Conservation (phyloP, 53 echinoderm and acorn worm genomes). For the Echinarachnius parma region DNA sequence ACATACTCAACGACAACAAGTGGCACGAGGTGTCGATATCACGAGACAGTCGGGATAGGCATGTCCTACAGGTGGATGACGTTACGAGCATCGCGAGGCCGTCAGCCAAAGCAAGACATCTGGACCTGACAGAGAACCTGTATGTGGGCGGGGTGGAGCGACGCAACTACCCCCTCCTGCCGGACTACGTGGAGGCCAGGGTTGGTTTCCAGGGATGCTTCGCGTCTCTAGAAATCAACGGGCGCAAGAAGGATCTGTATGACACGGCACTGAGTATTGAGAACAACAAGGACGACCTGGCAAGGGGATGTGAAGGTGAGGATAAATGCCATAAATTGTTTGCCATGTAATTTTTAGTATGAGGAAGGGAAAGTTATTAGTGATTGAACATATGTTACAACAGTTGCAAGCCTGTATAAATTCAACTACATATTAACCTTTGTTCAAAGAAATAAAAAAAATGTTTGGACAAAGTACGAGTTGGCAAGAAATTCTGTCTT, state of each 20-base stretch:
- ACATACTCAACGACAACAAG: slow-evolving; percentile 80
- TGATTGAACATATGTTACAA: too few relatives aligned
- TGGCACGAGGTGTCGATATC: slow-evolving; percentile 97
- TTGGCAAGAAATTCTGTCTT: too few relatives aligned
- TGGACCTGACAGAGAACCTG: slow-evolving; percentile 84
- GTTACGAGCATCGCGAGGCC: slow-evolving; percentile 48
- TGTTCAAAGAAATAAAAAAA: too few relatives aligned
- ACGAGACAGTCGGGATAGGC: slow-evolving; percentile 69
- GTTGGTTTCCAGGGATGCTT: slow-evolving; percentile 90
- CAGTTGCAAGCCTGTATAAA: too few relatives aligned
- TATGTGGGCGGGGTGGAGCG: slow-evolving; percentile 70
- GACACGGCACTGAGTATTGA: slow-evolving; percentile 68
- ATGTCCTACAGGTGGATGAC: slow-evolving; percentile 91
- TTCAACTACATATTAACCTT: too few relatives aligned
- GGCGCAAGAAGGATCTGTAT: slow-evolving; percentile 54
- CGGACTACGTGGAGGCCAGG: slow-evolving; percentile 64
- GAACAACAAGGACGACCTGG: slow-evolving; percentile 67
- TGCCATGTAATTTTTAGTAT: too few relatives aligned
- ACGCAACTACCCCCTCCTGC: slow-evolving; percentile 50
- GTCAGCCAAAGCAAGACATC: slow-evolving; percentile 56
- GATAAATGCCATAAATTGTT: too few relatives aligned
- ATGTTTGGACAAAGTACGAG: too few relatives aligned
- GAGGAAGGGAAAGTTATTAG: too few relatives aligned
- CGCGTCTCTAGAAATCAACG: slow-evolving; percentile 85
- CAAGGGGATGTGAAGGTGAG: slow-evolving; percentile 84